These are phyloP conservation scores for Desoria tigrina DNA, from an alignment of 2,888 invertebrate species.

Conservation along the genomic window DNA sequence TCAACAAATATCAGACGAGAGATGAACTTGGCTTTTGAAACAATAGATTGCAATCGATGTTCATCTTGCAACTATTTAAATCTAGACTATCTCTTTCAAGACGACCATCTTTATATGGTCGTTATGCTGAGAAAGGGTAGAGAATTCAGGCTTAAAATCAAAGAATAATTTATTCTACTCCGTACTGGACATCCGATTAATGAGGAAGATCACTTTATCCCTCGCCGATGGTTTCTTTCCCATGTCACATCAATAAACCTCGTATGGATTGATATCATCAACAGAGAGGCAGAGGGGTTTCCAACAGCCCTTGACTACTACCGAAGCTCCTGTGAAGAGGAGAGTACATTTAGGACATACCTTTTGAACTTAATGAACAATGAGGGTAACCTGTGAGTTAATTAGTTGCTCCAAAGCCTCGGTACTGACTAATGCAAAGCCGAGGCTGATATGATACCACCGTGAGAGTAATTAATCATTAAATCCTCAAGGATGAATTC, in stretches of 20 bases:
- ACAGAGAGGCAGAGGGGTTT: no score
- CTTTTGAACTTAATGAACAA: constrained; percentile 37
- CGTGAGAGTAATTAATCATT: constrained; percentile 39
- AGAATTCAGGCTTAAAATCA: no score
- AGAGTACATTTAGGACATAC: constrained; percentile 3
- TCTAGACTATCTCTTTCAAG: neutral
- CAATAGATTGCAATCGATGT: neutral
- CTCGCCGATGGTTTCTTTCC: constrained; percentile 13
- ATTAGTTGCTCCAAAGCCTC: constrained; percentile 34
- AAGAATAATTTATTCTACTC: constrained; percentile 6
- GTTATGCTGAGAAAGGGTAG: neutral
- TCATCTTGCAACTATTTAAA: neutral
- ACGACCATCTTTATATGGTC: neutral
- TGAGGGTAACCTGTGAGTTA: constrained; percentile 41
- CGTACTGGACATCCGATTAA: constrained; percentile 15
- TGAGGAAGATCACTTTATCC: constrained; percentile 20
- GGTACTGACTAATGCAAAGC: neutral
- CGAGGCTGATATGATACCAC: constrained; percentile 29
- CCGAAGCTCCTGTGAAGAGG: neutral
- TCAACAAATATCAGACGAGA: neutral
- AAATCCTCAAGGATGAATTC: constrained; percentile 20
- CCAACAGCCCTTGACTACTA: neutral
- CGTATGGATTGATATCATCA: no score
- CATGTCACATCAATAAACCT: no score
- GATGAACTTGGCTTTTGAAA: neutral